Conservation (phyloP, 2,797 vertebrate species). For the Acanthopagrus latus region DNA sequence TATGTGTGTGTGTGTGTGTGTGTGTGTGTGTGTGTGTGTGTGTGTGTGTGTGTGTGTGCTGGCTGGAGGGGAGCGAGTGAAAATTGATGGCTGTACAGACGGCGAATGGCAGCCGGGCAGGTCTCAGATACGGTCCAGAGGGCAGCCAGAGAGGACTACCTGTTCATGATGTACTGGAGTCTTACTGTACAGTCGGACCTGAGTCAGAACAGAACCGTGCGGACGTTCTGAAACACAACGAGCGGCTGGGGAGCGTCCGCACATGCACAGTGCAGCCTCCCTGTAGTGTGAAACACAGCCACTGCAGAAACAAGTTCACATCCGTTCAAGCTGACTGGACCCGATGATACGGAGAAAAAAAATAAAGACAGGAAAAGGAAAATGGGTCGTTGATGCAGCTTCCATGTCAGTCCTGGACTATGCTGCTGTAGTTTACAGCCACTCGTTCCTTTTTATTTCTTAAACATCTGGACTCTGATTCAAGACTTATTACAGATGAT, state of each 20-base stretch:
- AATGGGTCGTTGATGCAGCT: no score
- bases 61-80: constrained; percentile 43
- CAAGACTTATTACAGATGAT: no score
- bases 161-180: constrained; percentile 25
- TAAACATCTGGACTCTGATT: no score
- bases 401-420: no score
- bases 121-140: constrained; percentile 51
- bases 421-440: no score
- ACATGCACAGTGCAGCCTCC: neutral
- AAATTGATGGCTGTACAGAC: constrained; percentile 63
- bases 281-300: neutral
- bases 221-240: neutral
- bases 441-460: no score
- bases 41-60: constrained; percentile 18
- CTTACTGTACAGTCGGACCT: constrained; percentile 9
- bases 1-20: constrained; percentile 31
- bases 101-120: constrained; percentile 49
- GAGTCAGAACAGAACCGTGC: constrained; percentile 19
- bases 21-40: constrained; percentile 20
- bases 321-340: neutral
- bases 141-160: constrained; percentile 37
- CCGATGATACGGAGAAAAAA: no score
- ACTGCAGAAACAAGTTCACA: neutral
- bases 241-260: neutral
- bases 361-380: no score